Evolutionary conservation across 1,140 invertebrate genomes (phyloP).

Genomic region (Cyphomyrmex costatus): DNA sequence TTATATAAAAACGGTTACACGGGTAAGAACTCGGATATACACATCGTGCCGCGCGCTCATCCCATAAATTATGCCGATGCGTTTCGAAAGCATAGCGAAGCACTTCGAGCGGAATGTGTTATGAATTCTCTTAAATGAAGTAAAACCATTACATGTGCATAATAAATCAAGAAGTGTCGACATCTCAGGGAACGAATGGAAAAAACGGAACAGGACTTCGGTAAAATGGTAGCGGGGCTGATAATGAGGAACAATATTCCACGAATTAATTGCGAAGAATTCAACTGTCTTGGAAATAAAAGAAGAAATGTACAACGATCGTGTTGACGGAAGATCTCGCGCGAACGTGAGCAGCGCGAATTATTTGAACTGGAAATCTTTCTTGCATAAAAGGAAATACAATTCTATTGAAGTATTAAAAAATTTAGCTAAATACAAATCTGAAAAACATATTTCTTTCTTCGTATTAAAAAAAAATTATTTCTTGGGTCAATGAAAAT

Average conservation of each 20-base stretch:
- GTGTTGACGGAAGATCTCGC: neutral
- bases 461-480: too few species aligned
- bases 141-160: neutral
- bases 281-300: neutral
- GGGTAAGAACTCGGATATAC: constrained; percentile 8
- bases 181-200: neutral
- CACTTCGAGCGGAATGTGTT: constrained; percentile 44
- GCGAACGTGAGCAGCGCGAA: neutral
- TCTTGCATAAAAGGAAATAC: too few species aligned
- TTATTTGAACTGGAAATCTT: neutral
- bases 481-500: too few species aligned
- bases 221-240: neutral
- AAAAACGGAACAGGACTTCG: neutral
- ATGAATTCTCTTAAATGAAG: constrained; percentile 42
- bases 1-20: constrained; percentile 53
- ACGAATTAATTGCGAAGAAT: neutral
- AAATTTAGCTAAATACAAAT: too few species aligned
- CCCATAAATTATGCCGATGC: constrained; percentile 50
- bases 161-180: constrained; percentile 34
- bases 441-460: too few species aligned
- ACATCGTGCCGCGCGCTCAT: constrained; percentile 22
- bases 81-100: constrained; percentile 48
- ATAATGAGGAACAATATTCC: neutral
- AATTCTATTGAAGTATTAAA: too few species aligned
- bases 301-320: neutral